phyloP scores from a whole-genome alignment of 2,113 vertebrate genomes.

The Podiceps cristatus region DNA sequence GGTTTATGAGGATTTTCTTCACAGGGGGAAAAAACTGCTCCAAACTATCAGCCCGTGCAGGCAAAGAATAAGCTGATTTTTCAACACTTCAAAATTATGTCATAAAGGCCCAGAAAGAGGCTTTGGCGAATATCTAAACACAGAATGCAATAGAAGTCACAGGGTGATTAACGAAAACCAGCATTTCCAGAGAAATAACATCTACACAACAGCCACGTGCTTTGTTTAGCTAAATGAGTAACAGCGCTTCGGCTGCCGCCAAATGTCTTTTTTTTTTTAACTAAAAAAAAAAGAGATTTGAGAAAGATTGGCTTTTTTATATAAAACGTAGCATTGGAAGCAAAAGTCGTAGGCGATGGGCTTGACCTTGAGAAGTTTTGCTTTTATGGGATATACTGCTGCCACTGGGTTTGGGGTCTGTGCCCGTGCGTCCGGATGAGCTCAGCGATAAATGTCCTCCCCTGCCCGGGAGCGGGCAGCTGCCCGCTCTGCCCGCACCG shows the following conservation, averaged over 20 bases:
- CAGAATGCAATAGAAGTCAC: background rate
- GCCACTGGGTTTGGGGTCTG: too few relatives aligned
- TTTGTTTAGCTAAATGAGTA: background rate
- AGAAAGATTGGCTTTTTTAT: background rate
- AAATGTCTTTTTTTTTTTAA: background rate
- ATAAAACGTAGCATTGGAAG: background rate
- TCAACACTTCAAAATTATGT: conserved; percentile 33
- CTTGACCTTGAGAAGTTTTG: background rate
- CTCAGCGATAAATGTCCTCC: too few relatives aligned
- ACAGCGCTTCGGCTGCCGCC: background rate
- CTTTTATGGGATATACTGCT: background rate
- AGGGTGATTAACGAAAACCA: background rate
- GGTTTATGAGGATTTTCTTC: conserved; percentile 4
- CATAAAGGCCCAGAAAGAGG: background rate
- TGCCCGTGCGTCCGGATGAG: accelerated
- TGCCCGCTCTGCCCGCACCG: background rate
- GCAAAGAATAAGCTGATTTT: conserved; percentile 19
- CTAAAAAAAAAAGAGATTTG: background rate
- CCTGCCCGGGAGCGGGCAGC: background rate
- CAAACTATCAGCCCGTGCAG: background rate
- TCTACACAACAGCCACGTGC: background rate
- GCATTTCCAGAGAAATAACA: background rate
- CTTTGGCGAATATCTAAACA: background rate
- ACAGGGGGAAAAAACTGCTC: background rate
- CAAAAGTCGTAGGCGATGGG: accelerated